These are phyloP conservation scores for Cephonodes hylas DNA, from an alignment of 2,888 invertebrate genomes.

Conservation along the genomic window DNA sequence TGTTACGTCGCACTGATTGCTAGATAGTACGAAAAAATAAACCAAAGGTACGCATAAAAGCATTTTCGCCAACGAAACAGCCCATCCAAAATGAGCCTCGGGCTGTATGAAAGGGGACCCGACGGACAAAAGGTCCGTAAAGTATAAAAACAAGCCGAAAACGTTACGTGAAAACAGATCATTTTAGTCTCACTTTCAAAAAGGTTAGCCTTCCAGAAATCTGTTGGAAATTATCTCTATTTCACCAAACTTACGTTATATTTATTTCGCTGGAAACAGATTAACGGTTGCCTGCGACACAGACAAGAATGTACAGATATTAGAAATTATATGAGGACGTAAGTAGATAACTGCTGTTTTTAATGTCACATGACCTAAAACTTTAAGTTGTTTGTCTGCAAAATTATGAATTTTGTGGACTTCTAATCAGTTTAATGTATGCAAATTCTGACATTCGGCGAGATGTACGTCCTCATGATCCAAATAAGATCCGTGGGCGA, in stretches of 20 bases:
- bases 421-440: too few species aligned
- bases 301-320: background rate
- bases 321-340: too few species aligned
- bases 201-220: constrained; percentile 5
- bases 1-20: background rate
- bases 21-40: background rate
- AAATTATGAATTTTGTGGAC: too few species aligned
- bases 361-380: too few species aligned
- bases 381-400: too few species aligned
- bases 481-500: too few species aligned
- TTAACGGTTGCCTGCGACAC: background rate
- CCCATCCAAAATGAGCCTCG: background rate
- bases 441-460: too few species aligned
- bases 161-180: constrained; percentile 1
- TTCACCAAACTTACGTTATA: background rate
- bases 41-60: background rate
- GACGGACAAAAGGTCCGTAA: background rate
- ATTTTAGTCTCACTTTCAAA: background rate
- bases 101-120: background rate
- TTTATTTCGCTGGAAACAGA: constrained; percentile 8
- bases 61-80: background rate
- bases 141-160: background rate
- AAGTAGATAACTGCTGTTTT: too few species aligned
- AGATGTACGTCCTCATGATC: too few species aligned
- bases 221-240: background rate